Base-by-base conservation (phyloP, 2,888 invertebrate species). In the Cistogaster globosa region DNA sequence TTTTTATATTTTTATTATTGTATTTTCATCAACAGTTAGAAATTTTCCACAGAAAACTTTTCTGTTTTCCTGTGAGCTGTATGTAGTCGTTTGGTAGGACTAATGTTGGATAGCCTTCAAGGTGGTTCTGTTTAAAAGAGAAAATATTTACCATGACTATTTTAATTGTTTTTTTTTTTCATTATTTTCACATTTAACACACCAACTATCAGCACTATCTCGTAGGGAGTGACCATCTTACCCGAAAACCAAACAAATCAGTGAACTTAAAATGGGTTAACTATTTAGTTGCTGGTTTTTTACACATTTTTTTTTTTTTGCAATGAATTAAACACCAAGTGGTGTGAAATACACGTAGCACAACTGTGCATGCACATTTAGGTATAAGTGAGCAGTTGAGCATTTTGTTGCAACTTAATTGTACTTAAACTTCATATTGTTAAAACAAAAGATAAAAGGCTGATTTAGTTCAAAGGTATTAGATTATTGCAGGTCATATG, bases 211-310 rank as follows among this genome's bases (percentile, higher is more conserved):
- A 18, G 4, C 45, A 18, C 32, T 18, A 57, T 32, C 57, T 48
- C 22, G 48, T 42, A 20, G 77, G 51, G 60, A 42, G 26, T 53
- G 60, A 48, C n/a, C 48, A 48, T 12, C 2, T 6, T 14, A 77
- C 26, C 51, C 55, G 60, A 55, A 51, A 48, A 74, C 60, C 51
- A 53, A 48, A 12, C 45, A 45, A 71, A 57, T 68, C 48, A 57
- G 2, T 79, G 75, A 75, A 83, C 74, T 79, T 60, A 78, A 83
- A 83, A 69, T 85, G 63, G 78, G 78, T 69, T 75, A 85, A 65
- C 77, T 69, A 55, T 71, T 74, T 60, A 67, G 67, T 42, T 58
- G 2, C 6, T 53, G 32, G 51, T 51, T 80, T 65, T 51, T 51
- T 22, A 26, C 2, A 20, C 20, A n/a, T n/a, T n/a, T 26, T 58